Evolutionary conservation across 2,888 invertebrate species (phyloP).

Genomic region (Thereva nobilitata): DNA sequence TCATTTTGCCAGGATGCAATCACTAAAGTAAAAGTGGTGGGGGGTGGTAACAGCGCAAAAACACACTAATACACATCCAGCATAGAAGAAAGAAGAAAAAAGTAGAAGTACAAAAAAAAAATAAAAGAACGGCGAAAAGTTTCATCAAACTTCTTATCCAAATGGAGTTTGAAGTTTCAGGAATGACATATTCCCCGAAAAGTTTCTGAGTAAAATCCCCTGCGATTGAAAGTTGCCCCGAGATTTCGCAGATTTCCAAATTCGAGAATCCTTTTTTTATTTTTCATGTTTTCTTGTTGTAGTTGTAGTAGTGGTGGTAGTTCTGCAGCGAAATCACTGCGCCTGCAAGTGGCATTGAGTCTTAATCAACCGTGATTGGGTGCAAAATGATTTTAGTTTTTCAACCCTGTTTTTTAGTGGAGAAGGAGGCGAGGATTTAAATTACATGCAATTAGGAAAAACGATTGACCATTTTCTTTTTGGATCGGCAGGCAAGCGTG

Average conservation of each 20-base stretch:
- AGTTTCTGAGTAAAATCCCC: constrained; percentile 15
- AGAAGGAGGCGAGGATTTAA: no score
- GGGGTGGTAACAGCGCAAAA: no score
- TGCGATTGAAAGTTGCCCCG: constrained; percentile 8
- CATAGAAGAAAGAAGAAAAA: no score
- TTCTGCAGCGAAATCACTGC: no score
- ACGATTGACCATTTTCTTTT: no score
- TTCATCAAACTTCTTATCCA: constrained; percentile 15
- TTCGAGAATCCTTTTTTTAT: not conserved
- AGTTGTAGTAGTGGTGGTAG: no score
- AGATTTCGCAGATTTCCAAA: constrained; percentile 7
- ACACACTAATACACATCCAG: no score
- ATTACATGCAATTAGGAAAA: no score
- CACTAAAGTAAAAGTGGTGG: not conserved
- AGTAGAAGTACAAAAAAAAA: no score
- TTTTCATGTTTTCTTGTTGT: no score
- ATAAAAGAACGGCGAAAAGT: not conserved
- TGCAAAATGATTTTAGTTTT: not conserved
- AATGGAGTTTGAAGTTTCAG: not conserved
- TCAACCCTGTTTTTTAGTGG: not conserved
- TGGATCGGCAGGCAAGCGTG: no score
- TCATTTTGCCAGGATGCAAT: constrained; percentile 15
- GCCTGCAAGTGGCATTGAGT: constrained; percentile 4
- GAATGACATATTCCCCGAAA: constrained; percentile 6
- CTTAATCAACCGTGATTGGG: not conserved